A percentile compares a stretch with the other conserved stretches of the same genome.
These are phyloP conservation scores for Drosophila navojoa DNA, from an alignment of 1,140 invertebrate species.

Conservation along the genomic window DNA sequence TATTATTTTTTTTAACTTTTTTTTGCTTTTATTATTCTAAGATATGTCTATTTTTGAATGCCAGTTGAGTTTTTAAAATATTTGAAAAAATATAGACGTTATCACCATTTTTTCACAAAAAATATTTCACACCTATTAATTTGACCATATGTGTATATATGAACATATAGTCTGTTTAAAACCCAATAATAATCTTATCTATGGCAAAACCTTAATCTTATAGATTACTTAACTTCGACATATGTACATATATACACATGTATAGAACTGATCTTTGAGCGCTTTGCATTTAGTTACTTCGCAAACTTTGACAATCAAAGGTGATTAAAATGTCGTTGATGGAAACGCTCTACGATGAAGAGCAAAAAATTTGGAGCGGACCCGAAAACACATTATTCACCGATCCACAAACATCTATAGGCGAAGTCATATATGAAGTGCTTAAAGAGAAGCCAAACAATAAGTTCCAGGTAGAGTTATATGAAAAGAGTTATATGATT, in stretches of 20 bases:
- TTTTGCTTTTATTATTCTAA: too few relatives aligned
- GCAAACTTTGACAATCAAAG: background rate
- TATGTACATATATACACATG: background rate
- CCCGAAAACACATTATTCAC: background rate
- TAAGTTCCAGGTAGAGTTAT: slow-evolving; percentile 11
- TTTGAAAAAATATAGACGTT: too few relatives aligned
- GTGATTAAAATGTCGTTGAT: slow-evolving; percentile 17
- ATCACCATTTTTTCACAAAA: too few relatives aligned
- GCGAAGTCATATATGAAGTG: slow-evolving; percentile 6
- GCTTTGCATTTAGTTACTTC: background rate
- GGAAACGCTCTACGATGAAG: slow-evolving; percentile 21
- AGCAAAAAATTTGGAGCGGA: slow-evolving; percentile 20
- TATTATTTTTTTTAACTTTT: too few relatives aligned
- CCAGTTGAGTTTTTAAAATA: too few relatives aligned
- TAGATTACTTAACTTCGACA: background rate
- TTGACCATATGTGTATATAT: too few relatives aligned
- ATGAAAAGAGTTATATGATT: too few relatives aligned
- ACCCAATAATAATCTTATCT: background rate
- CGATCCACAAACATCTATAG: background rate
- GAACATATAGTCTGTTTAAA: too few relatives aligned
- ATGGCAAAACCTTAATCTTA: background rate
- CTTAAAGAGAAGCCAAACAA: slow-evolving; percentile 15
- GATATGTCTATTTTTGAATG: too few relatives aligned
- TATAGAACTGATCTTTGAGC: background rate
- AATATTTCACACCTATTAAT: too few relatives aligned